Conservation (phyloP, 2,113 vertebrate genomes). For the Agelaius phoeniceus region DNA sequence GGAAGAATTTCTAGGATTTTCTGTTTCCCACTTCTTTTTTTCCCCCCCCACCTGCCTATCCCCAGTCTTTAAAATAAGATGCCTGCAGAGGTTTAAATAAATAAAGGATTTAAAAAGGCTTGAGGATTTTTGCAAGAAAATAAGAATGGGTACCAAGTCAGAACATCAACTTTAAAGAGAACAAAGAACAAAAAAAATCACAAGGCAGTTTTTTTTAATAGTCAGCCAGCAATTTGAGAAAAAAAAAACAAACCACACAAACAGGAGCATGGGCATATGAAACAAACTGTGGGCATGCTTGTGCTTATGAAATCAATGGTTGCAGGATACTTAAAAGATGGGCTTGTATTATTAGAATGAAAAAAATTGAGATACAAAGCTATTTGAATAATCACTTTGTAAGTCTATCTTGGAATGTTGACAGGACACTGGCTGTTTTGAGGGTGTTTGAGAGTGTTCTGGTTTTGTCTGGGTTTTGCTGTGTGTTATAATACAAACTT, state of each 20-base stretch:
- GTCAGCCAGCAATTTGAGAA: background rate
- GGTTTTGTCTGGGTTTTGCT: background rate
- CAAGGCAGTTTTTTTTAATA: fast-evolving
- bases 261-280: fast-evolving
- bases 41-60: too few relatives aligned
- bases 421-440: background rate
- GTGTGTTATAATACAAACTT: background rate
- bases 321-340: background rate
- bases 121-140: background rate
- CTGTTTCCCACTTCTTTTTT: background rate
- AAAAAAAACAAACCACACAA: background rate
- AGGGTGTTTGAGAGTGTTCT: background rate
- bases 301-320: background rate
- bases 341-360: background rate
- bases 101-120: background rate
- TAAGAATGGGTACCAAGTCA: background rate
- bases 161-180: background rate
- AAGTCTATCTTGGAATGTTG: background rate
- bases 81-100: background rate
- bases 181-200: background rate
- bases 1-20: background rate
- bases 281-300: background rate
- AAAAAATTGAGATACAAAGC: background rate
- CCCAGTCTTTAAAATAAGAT: background rate
- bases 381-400: background rate